These are phyloP conservation scores for Bombyx huttoni DNA, from an alignment of 2,888 invertebrate genomes.

Conservation along the genomic window DNA sequence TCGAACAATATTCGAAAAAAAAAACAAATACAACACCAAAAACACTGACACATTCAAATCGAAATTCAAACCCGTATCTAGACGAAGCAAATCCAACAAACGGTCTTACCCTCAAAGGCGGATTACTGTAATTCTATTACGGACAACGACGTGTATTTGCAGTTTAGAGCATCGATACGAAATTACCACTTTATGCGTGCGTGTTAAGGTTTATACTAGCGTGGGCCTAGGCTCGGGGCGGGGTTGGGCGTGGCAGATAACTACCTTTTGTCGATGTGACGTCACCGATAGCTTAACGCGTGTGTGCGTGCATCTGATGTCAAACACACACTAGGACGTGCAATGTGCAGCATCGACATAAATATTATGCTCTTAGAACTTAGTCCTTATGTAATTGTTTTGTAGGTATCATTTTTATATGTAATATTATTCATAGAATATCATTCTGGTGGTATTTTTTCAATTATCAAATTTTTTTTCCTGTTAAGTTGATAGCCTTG, in stretches of 20 bases:
- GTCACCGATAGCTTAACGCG: not conserved
- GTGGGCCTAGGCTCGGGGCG: constrained; percentile 36
- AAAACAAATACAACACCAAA: not conserved
- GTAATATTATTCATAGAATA: too few species aligned
- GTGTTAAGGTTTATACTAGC: constrained; percentile 4
- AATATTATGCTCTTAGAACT: too few species aligned
- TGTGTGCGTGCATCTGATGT: constrained; percentile 5
- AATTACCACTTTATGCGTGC: constrained; percentile 2
- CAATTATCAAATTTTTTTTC: too few species aligned
- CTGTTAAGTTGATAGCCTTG: too few species aligned
- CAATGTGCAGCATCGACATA: not conserved
- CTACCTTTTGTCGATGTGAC: constrained; percentile 13
- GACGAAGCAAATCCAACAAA: not conserved
- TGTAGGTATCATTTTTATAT: too few species aligned
- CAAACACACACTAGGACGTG: not conserved
- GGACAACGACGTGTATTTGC: not conserved
- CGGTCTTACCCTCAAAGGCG: constrained; percentile 1
- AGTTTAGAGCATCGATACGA: not conserved
- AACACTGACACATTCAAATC: not conserved
- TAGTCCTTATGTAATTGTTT: too few species aligned
- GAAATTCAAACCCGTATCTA: not conserved
- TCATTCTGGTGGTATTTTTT: too few species aligned
- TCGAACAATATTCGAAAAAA: not conserved
- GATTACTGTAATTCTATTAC: constrained; percentile 4
- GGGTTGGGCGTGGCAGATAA: constrained; percentile 50